Evolutionary conservation across 2,113 vertebrate species (phyloP).

Genomic region (Cavia aperea): DNA sequence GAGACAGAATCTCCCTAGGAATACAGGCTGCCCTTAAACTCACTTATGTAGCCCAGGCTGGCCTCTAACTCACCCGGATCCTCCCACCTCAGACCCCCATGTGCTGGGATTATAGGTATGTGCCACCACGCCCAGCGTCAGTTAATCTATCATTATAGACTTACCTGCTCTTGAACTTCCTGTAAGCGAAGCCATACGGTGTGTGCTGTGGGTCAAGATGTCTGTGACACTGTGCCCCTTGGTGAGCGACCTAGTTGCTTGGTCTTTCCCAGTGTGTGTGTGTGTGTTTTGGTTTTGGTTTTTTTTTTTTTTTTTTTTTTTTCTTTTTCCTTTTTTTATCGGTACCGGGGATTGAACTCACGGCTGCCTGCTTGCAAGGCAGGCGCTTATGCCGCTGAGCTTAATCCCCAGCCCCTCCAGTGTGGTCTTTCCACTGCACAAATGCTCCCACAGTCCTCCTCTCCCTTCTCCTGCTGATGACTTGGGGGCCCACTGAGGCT

Average conservation of each 20-base stretch:
- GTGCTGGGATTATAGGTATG: neutral
- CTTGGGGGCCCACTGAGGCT: neutral
- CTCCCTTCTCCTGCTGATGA: neutral
- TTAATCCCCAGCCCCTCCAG: no score
- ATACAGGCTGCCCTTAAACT: neutral
- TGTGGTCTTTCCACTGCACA: no score
- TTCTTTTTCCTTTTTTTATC: no score
- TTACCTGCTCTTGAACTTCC: neutral
- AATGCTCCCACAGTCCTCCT: neutral
- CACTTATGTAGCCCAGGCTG: neutral
- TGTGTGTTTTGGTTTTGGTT: no score
- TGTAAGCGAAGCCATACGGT: neutral
- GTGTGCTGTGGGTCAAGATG: neutral
- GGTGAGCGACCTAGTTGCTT: no score
- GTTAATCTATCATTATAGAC: neutral
- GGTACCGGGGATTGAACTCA: no score
- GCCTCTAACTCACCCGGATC: neutral
- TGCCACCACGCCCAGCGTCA: neutral
- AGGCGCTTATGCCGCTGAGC: no score
- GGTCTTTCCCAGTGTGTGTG: neutral
- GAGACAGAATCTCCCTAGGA: neutral
- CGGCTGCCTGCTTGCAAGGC: no score
- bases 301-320: no score
- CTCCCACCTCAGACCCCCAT: neutral
- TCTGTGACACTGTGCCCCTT: neutral